Base-by-base conservation (phyloP, 2,113 vertebrate species). In the Dissostichus mawsoni region DNA sequence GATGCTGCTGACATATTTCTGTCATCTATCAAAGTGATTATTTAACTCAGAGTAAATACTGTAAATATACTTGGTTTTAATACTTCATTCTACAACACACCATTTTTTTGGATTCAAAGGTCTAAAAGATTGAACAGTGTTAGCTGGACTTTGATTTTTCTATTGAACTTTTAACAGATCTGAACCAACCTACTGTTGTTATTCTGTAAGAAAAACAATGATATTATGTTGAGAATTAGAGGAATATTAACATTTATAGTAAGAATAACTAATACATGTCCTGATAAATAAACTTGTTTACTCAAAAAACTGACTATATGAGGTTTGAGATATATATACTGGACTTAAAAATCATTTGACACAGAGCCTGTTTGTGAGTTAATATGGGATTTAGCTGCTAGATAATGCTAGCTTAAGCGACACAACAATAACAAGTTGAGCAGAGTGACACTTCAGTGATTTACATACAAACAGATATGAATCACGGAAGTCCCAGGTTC, bases 401-500 rank as follows among this genome's bases (percentile, higher is more conserved):
- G 68, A 41, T 64, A 33, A 63, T 3, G 50, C 64, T 5, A 76
- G 67, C 82, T 64, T 12, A 20, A 58, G 23, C 50, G n/a, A 80
- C 20, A 41, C 33, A 47, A 41, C 47, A 53, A 8, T 3, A n/a
- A 67, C 62, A 67, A 52, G 52, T 25, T 44, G 1, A 50, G 14
- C 62, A 0, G 11, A 16, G 41, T 25, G 56, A 44, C 17, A 71
- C 47, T 63, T 8, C n/a, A 50, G 69, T 70, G 65, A 63, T 61
- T 70, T 62, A 50, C 18, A 14, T 25, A 18, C 33, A 62, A 8
- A 41, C 5, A 41, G 36, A 41, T 7, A 41, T 41, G 36, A 41
- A 41, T 41, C 36, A 8, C 36, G 7, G 36, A 41, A 41, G 7
- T 41, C 8, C 36, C 36, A 41, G 5, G 36, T 8, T 41, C 8